Evolutionary conservation across 2,888 invertebrate genomes (phyloP), one percentile per base, ranked within the genome.

Genomic region (Agrenia bidenticulata): DNA sequence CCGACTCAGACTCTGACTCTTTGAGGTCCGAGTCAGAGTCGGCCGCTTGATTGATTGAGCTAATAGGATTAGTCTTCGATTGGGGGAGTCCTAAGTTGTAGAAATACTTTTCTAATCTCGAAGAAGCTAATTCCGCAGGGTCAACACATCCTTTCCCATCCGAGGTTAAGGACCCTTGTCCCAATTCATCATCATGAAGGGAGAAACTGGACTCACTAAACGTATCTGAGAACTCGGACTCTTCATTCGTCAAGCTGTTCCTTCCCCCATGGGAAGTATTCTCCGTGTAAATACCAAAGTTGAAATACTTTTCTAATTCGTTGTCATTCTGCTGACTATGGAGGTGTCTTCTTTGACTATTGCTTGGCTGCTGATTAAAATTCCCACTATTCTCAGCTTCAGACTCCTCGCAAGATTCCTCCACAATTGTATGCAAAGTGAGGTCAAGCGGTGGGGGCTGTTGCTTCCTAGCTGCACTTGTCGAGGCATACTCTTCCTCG

Each of bases 331-430:
- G 67, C n/a, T 70, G 67, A 1, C 61, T 64, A 5, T 62, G 64
- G 23, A 60, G 65, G 9, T 42, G 49, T 21, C 63, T 66, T 32
- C 66, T 66, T 39, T 61, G 63, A 41, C 63, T 63, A 17, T 59
- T 61, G 7, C 64, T 59, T 26, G 24, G 49, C 15, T 24, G 13
- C 42, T 58, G 45, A 2, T 45, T 42, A 15, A 21, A 45, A 17
- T 55, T 55, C 9, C 45, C 57, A 53, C 64, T 67, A 60, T 73
- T 75, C 57, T 78, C 73, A 11, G 71, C 64, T 61, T 73, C 78
- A 80, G 93, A 93, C 80, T 94, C 94, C 82, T 94, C 94, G 80
- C 94, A 94, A 77, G 92, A 93, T 81, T 94, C 94, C 82, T 94
- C 94, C 27, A 93, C 89, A 75, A 94, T 94, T 0, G 94, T 94